Base-by-base conservation (phyloP, 92 coral and sea anemone species). In the Parazoanthus swiftii region DNA sequence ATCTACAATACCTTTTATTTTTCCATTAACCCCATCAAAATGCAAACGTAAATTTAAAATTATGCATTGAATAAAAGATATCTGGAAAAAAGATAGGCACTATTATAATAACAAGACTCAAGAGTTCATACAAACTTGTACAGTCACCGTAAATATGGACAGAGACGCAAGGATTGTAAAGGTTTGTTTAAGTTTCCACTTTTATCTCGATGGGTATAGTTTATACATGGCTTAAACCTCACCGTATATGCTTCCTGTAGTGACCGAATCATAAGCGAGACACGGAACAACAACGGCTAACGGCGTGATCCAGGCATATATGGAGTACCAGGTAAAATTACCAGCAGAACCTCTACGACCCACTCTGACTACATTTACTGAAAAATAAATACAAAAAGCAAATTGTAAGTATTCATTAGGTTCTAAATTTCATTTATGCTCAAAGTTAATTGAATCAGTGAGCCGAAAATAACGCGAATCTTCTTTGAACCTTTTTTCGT, bases 271-370 rank as follows among this genome's bases (percentile, higher is more conserved):
- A 71, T 72, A 70, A 16, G 50, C 46, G 87, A 48, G 4, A 71
- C 87, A 84, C 67, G 87, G 71, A 11, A 42, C 68, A 71, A 84
- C 87, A 36, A 71, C 56, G 37, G 72, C 23, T 42, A 71, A 36
- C 25, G 87, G 87, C 15, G 87, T 84, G 33, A 84, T 46, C 87
- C 87, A 84, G 33, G 79, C 87, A 72, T 84, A 84, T 43, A 84
- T 36, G 44, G 78, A 84, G 87, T 71, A 84, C 79, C 65, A 71
- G 68, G 48, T 46, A 48, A 84, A 84, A 46, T 29, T 6, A 15
- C 66, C 74, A 43, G 78, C 26, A 10, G 23, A 18, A 26, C 67
- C 50, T 6, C 21, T 35, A 46, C 18, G 85, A 8, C 68, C 79
- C 18, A 71, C 79, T 25, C 78, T 16, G 42, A 54, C 87, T 26